Evolutionary conservation across 2,797 vertebrate species (phyloP).

Genomic region (Anas bernieri): DNA sequence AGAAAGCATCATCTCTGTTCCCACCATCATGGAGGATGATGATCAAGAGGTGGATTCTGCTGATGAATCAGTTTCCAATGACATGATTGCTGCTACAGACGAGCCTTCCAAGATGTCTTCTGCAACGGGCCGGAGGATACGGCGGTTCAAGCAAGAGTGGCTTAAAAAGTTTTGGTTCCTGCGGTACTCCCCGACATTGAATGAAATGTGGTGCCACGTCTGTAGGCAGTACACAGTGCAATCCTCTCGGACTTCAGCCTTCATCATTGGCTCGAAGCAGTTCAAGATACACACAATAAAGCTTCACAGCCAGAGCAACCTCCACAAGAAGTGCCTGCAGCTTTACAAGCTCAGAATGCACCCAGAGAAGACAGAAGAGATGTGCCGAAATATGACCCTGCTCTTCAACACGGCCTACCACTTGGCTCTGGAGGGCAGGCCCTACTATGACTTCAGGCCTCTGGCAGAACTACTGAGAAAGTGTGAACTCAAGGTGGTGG

Average conservation of each 20-base stretch:
- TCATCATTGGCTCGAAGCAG: conserved; percentile 97
- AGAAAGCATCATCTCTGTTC: conserved; percentile 87
- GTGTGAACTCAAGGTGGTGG: conserved; percentile 96
- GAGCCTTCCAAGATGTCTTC: conserved; percentile 89
- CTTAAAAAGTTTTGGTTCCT: conserved; percentile 99
- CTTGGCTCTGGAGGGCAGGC: conserved; percentile 90
- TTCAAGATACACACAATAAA: conserved; percentile 99
- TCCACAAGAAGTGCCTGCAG: conserved; percentile 98
- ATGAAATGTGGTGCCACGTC: conserved; percentile 99
- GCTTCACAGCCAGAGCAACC: conserved; percentile 97
- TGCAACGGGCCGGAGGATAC: conserved; percentile 86
- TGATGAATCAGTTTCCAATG: conserved; percentile 91
- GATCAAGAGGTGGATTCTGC: conserved; percentile 95
- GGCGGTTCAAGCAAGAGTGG: conserved; percentile 98
- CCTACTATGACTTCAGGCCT: conserved; percentile 92
- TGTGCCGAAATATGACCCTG: conserved; percentile 95
- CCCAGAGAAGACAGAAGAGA: conserved; percentile 97
- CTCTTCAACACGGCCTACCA: conserved; percentile 96
- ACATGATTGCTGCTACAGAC: conserved; percentile 87
- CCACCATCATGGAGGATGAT: conserved; percentile 89
- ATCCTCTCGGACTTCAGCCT: conserved; percentile 95
- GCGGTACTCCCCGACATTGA: conserved; percentile 92
- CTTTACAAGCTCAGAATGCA: conserved; percentile 98
- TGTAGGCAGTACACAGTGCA: conserved; percentile 97
- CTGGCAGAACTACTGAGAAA: conserved; percentile 93